Conservation (phyloP, 2,113 vertebrate genomes). For the Dolichotis patagonum region DNA sequence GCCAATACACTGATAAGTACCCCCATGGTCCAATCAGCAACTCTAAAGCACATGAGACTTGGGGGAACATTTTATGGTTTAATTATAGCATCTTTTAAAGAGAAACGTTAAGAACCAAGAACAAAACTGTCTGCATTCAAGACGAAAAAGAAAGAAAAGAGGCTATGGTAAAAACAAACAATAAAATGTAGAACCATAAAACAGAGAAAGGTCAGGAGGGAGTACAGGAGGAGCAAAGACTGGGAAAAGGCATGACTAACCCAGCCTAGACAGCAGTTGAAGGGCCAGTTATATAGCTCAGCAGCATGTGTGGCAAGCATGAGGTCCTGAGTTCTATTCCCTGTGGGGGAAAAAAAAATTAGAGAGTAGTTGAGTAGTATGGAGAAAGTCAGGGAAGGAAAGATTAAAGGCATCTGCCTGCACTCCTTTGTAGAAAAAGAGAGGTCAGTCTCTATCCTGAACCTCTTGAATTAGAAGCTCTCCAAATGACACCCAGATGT, state of each 20-base stretch:
- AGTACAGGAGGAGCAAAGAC: background rate
- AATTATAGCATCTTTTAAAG: background rate
- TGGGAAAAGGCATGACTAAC: no score
- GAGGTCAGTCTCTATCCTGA: background rate
- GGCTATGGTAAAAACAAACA: accelerated
- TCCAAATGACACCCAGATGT: background rate
- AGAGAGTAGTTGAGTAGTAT: background rate
- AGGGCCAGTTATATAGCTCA: no score
- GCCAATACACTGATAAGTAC: no score
- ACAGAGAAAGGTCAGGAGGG: background rate
- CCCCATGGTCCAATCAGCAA: background rate
- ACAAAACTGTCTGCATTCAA: background rate
- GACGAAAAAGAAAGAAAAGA: background rate
- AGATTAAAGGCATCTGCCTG: background rate
- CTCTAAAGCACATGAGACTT: background rate
- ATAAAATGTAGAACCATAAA: background rate
- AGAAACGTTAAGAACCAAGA: background rate
- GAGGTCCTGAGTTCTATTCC: no score
- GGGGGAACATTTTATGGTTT: background rate
- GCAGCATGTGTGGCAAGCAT: no score
- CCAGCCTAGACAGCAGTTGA: background rate
- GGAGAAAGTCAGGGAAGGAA: background rate
- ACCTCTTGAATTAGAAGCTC: background rate
- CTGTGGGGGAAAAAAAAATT: accelerated
- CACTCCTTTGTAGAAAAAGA: background rate